Conservation (phyloP, 2,888 invertebrate genomes). For the Dascillus cervinus region DNA sequence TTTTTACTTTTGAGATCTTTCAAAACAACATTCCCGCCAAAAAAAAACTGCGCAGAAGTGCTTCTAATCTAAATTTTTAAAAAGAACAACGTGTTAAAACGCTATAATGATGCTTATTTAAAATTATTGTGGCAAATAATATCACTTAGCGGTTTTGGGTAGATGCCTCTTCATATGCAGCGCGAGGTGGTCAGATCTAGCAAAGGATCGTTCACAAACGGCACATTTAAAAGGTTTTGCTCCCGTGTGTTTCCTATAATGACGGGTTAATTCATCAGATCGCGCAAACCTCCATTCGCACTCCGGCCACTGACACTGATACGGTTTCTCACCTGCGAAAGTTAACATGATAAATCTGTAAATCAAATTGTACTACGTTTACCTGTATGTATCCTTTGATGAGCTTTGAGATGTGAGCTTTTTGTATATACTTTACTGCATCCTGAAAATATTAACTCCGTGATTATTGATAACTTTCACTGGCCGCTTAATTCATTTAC, state of each 20-base stretch:
- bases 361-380: constrained; percentile 33
- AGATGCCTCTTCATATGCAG: constrained; percentile 95
- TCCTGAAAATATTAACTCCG: constrained; percentile 73
- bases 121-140: no score
- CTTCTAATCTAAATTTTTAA: no score
- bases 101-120: no score
- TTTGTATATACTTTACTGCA: constrained; percentile 97
- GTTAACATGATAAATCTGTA: constrained; percentile 16
- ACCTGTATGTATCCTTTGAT: constrained; percentile 97
- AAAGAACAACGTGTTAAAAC: no score
- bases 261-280: constrained; percentile 92
- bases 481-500: constrained; percentile 47
- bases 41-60: no score
- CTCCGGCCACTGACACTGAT: constrained; percentile 96
- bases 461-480: constrained; percentile 1
- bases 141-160: constrained; percentile 73
- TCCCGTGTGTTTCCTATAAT: constrained; percentile 95
- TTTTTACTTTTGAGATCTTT: no score
- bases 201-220: constrained; percentile 91
- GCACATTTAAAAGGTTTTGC: constrained; percentile 96
- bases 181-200: constrained; percentile 90
- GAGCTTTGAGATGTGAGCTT: constrained; percentile 95
- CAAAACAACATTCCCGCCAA: no score
- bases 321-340: constrained; percentile 89
- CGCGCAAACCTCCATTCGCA: constrained; percentile 97